Evolutionary conservation across 64 coral and sea anemone genomes (phyloP).

Genomic region (Orbicella faveolata): DNA sequence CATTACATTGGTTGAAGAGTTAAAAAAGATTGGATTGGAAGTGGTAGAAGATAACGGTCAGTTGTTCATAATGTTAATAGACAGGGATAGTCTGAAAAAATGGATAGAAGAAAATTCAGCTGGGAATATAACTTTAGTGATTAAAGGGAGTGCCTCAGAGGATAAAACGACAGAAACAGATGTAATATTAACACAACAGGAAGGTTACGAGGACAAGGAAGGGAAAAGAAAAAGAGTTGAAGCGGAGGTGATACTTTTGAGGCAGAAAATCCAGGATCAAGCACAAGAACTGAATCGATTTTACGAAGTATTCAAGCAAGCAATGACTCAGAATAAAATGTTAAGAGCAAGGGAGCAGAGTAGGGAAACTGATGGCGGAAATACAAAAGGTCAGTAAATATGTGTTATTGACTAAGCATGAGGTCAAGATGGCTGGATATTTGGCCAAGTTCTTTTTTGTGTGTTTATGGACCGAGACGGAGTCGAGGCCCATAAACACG

Average conservation of each 20-base stretch:
- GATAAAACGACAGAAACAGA: slow-evolving; percentile 19
- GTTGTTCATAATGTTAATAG: not conserved
- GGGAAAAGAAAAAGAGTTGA: not conserved
- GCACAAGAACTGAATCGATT: slow-evolving; percentile 6
- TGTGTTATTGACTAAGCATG: too few species aligned
- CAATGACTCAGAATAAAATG: slow-evolving; percentile 25
- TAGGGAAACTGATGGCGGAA: not conserved
- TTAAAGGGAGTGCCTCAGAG: slow-evolving; percentile 1
- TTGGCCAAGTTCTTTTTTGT: too few species aligned
- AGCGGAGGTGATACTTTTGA: slow-evolving; percentile 14
- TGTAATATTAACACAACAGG: not conserved
- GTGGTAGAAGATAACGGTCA: not conserved
- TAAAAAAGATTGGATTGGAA: slow-evolving; percentile 29
- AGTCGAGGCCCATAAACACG: too few species aligned
- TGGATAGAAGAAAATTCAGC: slow-evolving; percentile 51
- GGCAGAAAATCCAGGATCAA: slow-evolving; percentile 44
- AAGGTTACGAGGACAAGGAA: not conserved
- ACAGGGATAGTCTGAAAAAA: slow-evolving; percentile 42
- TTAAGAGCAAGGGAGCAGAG: not conserved
- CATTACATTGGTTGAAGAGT: not conserved
- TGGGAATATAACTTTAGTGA: slow-evolving; percentile 38
- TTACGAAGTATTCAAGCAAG: slow-evolving; percentile 8
- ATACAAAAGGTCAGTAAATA: not conserved
- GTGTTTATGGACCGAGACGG: too few species aligned
- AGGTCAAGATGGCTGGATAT: too few species aligned